Percentiles rank a stretch among this genome's conserved stretches.
Conservation (phyloP, 1,140 invertebrate genomes). For the Bacillus rossius region DNA sequence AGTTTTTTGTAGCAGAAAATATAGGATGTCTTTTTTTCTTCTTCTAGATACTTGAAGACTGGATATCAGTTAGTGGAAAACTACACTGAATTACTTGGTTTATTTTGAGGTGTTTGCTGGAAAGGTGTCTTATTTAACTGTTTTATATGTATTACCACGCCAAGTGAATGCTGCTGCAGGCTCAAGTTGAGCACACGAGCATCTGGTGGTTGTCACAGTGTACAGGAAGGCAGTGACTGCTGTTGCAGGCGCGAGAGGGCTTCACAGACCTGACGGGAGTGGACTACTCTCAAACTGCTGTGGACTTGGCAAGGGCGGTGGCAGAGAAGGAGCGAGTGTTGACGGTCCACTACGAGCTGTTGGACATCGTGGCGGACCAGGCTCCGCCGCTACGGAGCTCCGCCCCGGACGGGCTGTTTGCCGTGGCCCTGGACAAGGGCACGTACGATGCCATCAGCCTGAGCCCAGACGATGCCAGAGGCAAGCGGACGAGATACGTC, state of each 20-base stretch:
- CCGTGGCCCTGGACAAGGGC: slow-evolving; percentile 80
- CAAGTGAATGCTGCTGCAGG: no score
- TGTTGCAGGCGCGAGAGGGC: slow-evolving; percentile 52
- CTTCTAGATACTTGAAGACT: no score
- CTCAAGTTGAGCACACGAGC: no score
- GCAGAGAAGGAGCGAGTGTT: slow-evolving; percentile 46
- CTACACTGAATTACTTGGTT: no score
- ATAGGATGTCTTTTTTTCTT: no score
- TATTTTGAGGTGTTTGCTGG: no score
- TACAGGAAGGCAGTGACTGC: no score
- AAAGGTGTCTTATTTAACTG: no score
- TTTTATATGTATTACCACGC: no score
- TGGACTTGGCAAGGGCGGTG: slow-evolving; percentile 65
- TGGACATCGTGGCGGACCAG: slow-evolving; percentile 49
- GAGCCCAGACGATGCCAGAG: slow-evolving; percentile 57
- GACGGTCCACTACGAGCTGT: slow-evolving; percentile 37
- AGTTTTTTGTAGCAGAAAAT: no score
- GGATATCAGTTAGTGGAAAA: no score
- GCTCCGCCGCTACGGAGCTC: not conserved
- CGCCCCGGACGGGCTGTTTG: slow-evolving; percentile 43
- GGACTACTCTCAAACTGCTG: slow-evolving; percentile 77
- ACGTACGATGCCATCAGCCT: slow-evolving; percentile 91
- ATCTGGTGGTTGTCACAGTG: no score
- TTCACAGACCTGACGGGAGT: slow-evolving; percentile 71
- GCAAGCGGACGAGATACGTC: slow-evolving; percentile 61